These are phyloP conservation scores for Garra rufa DNA, from an alignment of 2,113 vertebrate species.

Conservation along the genomic window DNA sequence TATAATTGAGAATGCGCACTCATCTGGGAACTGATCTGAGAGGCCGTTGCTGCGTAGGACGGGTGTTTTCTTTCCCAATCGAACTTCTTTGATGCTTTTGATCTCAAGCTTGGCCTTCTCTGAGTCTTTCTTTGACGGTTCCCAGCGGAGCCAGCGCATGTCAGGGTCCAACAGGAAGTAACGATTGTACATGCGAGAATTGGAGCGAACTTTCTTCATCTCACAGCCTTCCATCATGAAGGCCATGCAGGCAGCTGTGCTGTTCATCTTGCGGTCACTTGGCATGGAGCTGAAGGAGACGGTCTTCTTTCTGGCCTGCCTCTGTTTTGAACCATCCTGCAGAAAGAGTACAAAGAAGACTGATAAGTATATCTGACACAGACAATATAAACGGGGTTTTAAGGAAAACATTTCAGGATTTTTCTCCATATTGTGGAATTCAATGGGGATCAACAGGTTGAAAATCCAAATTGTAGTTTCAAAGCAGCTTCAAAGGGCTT, in stretches of 20 bases:
- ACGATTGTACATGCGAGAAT: slow-evolving; percentile 92
- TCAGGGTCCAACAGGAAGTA: slow-evolving; percentile 90
- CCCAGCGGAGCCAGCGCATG: slow-evolving; percentile 89
- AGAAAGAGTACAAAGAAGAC: slow-evolving; percentile 46
- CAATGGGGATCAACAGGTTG: too few species aligned
- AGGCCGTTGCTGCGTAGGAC: slow-evolving; percentile 89
- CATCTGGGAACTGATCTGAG: slow-evolving; percentile 89
- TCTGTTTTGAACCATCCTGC: slow-evolving; percentile 88
- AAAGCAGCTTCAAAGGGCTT: too few species aligned
- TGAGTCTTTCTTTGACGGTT: slow-evolving; percentile 91
- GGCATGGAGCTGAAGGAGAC: slow-evolving; percentile 95
- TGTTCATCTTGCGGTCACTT: slow-evolving; percentile 89
- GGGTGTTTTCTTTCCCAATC: slow-evolving; percentile 90
- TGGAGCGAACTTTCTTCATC: slow-evolving; percentile 93
- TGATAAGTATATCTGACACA: not conserved
- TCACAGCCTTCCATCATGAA: slow-evolving; percentile 95
- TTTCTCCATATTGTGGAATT: too few species aligned
- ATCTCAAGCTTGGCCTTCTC: slow-evolving; percentile 93
- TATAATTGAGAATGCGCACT: slow-evolving; percentile 93
- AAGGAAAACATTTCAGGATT: too few species aligned
- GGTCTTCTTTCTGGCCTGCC: slow-evolving; percentile 86
- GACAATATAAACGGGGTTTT: not conserved
- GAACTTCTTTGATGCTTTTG: slow-evolving; percentile 90
- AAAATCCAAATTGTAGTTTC: too few species aligned
- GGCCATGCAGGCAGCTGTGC: slow-evolving; percentile 90